Evolutionary conservation across 2,888 invertebrate genomes (phyloP).

Genomic region (Syritta pipiens): DNA sequence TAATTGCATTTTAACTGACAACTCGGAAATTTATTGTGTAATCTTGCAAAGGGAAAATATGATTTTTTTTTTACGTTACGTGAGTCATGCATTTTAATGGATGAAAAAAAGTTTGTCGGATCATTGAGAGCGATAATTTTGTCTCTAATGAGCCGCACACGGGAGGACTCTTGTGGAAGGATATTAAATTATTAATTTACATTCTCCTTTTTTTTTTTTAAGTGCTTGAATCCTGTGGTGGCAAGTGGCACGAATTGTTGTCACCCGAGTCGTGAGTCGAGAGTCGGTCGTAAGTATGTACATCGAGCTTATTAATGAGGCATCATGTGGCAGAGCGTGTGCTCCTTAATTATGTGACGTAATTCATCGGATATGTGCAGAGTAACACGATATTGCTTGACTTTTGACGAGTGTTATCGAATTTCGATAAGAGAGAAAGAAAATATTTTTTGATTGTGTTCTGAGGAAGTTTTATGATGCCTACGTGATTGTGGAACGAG

Average conservation of each 20-base stretch:
- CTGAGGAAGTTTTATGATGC: neutral
- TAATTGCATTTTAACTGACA: constrained; percentile 54
- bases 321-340: neutral
- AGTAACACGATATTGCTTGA: neutral
- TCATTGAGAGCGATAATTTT: neutral
- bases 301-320: neutral
- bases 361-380: constrained; percentile 2
- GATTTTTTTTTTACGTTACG: too few relatives aligned
- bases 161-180: too few relatives aligned
- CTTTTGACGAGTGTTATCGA: neutral
- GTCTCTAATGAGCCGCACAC: neutral
- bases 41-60: neutral
- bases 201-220: neutral
- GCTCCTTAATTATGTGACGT: neutral
- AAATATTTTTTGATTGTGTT: neutral
- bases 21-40: constrained; percentile 8
- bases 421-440: neutral
- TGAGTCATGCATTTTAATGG: too few relatives aligned
- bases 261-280: too few relatives aligned
- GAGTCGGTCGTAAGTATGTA: too few relatives aligned
- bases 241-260: neutral
- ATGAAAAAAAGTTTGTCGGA: neutral
- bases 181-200: too few relatives aligned
- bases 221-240: constrained; percentile 1
- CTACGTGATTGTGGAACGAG: too few relatives aligned